phyloP scores from a whole-genome alignment of 2,797 vertebrate genomes.

The Synanceia verrucosa region DNA sequence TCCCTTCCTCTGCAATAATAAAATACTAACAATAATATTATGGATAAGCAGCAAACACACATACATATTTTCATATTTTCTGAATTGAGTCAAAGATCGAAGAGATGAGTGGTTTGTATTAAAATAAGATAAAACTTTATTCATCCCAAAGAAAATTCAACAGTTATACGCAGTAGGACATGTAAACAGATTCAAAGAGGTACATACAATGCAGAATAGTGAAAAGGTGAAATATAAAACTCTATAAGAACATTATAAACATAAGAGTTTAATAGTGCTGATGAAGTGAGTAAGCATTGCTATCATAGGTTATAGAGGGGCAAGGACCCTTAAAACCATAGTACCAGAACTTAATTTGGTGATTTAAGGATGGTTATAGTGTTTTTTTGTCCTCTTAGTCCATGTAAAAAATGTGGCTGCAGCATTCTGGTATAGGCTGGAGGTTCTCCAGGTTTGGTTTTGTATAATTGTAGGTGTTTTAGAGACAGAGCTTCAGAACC shows the following conservation, averaged over 20 bases:
- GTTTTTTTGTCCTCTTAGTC: neutral
- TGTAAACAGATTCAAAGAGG: too few relatives aligned
- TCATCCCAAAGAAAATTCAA: too few relatives aligned
- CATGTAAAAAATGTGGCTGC: neutral
- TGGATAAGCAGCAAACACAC: neutral
- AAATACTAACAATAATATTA: neutral
- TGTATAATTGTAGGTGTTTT: neutral
- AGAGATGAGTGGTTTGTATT: too few relatives aligned
- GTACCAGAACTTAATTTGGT: neutral
- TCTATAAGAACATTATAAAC: too few relatives aligned
- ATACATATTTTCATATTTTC: neutral
- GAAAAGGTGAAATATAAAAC: too few relatives aligned
- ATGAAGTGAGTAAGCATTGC: too few relatives aligned
- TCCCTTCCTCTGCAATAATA: fast-evolving
- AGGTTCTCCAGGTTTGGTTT: neutral
- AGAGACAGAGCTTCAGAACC: neutral
- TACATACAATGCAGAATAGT: too few relatives aligned
- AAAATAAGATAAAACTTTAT: too few relatives aligned
- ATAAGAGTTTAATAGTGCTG: too few relatives aligned
- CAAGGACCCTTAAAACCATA: neutral
- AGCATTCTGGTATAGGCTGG: neutral
- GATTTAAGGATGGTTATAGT: neutral
- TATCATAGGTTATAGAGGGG: neutral
- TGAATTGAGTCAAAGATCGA: too few relatives aligned
- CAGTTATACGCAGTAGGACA: too few relatives aligned